Evolutionary conservation across 2,888 invertebrate genomes (phyloP).

Genomic region (Agapetus fuscipes): DNA sequence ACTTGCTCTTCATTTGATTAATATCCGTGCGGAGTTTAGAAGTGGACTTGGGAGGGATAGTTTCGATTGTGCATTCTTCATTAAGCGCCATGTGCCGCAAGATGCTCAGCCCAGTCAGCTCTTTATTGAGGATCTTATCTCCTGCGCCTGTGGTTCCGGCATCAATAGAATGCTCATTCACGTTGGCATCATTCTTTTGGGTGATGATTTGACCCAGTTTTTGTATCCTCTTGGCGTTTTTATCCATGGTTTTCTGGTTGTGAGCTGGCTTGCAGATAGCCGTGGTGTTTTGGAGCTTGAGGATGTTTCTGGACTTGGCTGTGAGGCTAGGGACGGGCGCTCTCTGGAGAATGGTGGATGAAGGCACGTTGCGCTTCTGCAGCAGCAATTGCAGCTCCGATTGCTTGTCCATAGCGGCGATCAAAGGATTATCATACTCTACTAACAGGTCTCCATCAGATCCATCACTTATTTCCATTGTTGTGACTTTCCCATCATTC

Average conservation of each 20-base stretch:
- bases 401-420: slow-evolving; percentile 36
- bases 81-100: slow-evolving; percentile 43
- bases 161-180: slow-evolving; percentile 27
- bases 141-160: slow-evolving; percentile 4
- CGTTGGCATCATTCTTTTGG: slow-evolving; percentile 31
- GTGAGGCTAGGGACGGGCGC: slow-evolving; percentile 31
- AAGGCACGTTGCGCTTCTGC: slow-evolving; percentile 43
- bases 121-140: slow-evolving; percentile 23
- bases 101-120: slow-evolving; percentile 22
- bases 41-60: slow-evolving; percentile 37
- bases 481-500: slow-evolving; percentile 14
- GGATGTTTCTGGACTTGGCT: slow-evolving; percentile 33
- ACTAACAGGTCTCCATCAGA: slow-evolving; percentile 22
- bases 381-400: slow-evolving; percentile 40
- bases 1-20: slow-evolving; percentile 42
- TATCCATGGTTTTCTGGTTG: slow-evolving; percentile 36
- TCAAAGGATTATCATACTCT: slow-evolving; percentile 31
- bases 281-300: slow-evolving; percentile 32
- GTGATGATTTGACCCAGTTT: slow-evolving; percentile 37
- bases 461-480: slow-evolving; percentile 14
- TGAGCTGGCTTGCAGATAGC: slow-evolving; percentile 35
- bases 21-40: slow-evolving; percentile 37
- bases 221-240: slow-evolving; percentile 38
- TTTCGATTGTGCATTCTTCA: slow-evolving; percentile 50
- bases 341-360: slow-evolving; percentile 35